A percentile compares a stretch with the other conserved stretches of the same genome.
phyloP scores from a whole-genome alignment of 2,797 vertebrate genomes.

The Sebastes iracundus region DNA sequence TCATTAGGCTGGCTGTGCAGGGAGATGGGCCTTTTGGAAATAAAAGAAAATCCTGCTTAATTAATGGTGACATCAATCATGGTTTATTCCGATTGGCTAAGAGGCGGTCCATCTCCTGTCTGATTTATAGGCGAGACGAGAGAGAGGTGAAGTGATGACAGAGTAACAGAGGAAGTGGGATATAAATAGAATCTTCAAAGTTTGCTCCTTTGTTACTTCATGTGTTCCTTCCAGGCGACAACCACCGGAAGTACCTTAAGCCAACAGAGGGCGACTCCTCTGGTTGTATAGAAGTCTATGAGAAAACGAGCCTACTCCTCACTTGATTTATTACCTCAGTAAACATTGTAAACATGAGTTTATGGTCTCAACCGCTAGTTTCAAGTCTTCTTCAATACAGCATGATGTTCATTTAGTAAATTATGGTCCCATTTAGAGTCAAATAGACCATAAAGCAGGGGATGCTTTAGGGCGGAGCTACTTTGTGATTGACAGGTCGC shows the following conservation, averaged over 20 bases:
- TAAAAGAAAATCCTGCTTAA: constrained; percentile 70
- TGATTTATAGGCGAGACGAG: constrained; percentile 59
- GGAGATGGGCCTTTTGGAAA: constrained; percentile 63
- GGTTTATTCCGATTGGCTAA: constrained; percentile 53
- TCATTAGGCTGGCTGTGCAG: constrained; percentile 48
- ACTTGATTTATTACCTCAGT: too few relatives aligned
- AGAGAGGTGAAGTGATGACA: constrained; percentile 42
- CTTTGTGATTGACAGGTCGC: too few relatives aligned
- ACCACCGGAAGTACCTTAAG: neutral
- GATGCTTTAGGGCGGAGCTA: too few relatives aligned
- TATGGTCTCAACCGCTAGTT: too few relatives aligned
- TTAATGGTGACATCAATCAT: constrained; percentile 72
- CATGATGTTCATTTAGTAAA: too few relatives aligned
- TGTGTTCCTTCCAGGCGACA: neutral
- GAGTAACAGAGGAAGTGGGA: constrained; percentile 14
- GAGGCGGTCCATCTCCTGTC: constrained; percentile 55
- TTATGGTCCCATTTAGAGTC: too few relatives aligned
- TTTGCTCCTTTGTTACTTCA: constrained; percentile 13
- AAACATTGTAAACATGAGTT: too few relatives aligned
- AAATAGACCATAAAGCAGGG: too few relatives aligned
- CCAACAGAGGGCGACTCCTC: neutral
- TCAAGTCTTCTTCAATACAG: too few relatives aligned
- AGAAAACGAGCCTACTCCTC: too few relatives aligned
- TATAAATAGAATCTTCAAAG: constrained; percentile 41
- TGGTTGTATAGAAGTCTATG: too few relatives aligned